These are phyloP conservation scores for Grus americana DNA, from an alignment of 2,113 vertebrate genomes.

Conservation along the genomic window DNA sequence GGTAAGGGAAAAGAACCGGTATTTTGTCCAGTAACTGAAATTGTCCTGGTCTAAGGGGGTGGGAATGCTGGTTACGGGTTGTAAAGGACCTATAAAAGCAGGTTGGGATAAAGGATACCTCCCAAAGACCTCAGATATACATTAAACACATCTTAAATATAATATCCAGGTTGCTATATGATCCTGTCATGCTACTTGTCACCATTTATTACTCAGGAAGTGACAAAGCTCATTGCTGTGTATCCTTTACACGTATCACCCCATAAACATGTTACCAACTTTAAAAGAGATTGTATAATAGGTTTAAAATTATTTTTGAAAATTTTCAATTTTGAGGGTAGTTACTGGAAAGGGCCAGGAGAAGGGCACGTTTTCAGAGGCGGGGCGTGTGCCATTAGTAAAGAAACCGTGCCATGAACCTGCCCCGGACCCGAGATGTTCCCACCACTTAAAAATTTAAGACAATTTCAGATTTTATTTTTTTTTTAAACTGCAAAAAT, in stretches of 20 bases:
- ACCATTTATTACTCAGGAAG: background rate
- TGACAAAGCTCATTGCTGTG: background rate
- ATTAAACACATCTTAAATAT: background rate
- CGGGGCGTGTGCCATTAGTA: fast-evolving
- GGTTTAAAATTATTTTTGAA: background rate
- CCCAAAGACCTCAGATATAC: background rate
- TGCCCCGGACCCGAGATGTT: background rate
- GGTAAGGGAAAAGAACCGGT: background rate
- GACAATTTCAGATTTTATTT: background rate
- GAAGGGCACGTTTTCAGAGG: fast-evolving
- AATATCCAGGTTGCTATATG: background rate
- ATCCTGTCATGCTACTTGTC: background rate
- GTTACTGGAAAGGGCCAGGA: background rate
- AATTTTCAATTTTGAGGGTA: background rate
- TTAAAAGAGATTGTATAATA: background rate
- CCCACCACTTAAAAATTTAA: background rate
- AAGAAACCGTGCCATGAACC: fast-evolving
- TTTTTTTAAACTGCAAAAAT: background rate
- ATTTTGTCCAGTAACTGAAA: background rate
- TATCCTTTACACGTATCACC: background rate
- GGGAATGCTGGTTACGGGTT: background rate
- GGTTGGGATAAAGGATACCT: background rate
- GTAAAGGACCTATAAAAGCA: background rate
- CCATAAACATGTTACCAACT: background rate
- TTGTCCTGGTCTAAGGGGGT: background rate